A percentile compares a stretch with the other conserved stretches of the same genome.
phyloP scores from a whole-genome alignment of 1,140 invertebrate genomes.

The Drosophila subobscura region DNA sequence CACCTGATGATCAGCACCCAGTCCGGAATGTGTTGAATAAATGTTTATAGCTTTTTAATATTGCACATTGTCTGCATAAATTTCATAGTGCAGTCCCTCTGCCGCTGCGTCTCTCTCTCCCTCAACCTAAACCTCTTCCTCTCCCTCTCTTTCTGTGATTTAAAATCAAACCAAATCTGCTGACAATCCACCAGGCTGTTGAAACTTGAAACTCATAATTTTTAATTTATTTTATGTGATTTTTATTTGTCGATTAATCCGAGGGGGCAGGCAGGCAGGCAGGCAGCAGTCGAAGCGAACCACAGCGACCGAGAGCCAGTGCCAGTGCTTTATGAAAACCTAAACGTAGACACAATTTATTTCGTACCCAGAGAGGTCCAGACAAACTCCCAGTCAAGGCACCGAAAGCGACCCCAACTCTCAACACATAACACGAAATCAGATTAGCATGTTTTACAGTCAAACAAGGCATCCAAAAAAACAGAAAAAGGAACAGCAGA shows the following conservation, averaged over 20 bases:
- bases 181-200: conserved; percentile 73
- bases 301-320: conserved; percentile 15
- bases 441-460: conserved; percentile 80
- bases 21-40: conserved; percentile 68
- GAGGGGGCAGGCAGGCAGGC: conserved; percentile 17
- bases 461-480: conserved; percentile 53
- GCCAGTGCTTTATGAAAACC: conserved; percentile 76
- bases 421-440: conserved; percentile 81
- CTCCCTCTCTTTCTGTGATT: conserved; percentile 41
- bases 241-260: conserved; percentile 82
- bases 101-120: conserved; percentile 39
- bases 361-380: conserved; percentile 48
- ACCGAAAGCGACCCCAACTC: conserved; percentile 20
- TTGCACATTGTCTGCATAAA: conserved; percentile 81
- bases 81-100: conserved; percentile 56
- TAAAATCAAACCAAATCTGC: conserved; percentile 80
- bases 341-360: conserved; percentile 82
- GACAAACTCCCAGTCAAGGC: no score
- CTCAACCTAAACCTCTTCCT: neutral
- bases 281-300: conserved; percentile 36
- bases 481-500: conserved; percentile 46
- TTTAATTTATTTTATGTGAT: conserved; percentile 83
- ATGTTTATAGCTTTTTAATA: conserved; percentile 82
- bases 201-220: conserved; percentile 82
- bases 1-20: neutral